Percentiles rank a stretch among this genome's conserved stretches.
These are phyloP conservation scores for Phasia obesa DNA, from an alignment of 2,888 invertebrate species.

Conservation along the genomic window DNA sequence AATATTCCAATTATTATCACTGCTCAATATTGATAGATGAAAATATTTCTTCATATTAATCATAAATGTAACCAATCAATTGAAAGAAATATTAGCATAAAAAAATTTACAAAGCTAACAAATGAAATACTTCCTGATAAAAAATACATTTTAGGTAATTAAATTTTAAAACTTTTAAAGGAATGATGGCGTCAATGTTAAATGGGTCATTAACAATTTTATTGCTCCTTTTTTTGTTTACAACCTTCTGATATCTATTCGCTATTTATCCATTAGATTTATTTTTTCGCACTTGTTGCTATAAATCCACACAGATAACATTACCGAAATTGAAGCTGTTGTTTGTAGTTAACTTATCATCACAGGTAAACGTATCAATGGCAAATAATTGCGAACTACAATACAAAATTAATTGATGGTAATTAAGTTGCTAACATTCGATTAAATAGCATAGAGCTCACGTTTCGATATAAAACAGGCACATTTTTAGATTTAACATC, in stretches of 20 bases:
- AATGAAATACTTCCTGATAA: neutral
- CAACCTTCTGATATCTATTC: neutral
- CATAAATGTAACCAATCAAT: neutral
- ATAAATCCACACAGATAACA: neutral
- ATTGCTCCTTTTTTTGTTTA: neutral
- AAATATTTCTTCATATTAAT: slow-evolving; percentile 27
- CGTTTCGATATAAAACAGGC: neutral
- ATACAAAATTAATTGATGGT: slow-evolving; percentile 36
- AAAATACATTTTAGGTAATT: neutral
- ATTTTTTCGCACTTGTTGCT: neutral
- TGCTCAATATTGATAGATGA: slow-evolving; percentile 27
- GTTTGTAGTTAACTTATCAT: slow-evolving; percentile 19
- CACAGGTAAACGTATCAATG: neutral
- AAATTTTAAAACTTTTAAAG: no score
- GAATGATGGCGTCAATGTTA: no score
- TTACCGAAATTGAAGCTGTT: neutral
- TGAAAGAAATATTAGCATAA: slow-evolving; percentile 28
- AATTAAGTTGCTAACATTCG: slow-evolving; percentile 53
- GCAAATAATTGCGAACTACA: neutral
- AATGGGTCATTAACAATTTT: no score
- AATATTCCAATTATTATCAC: slow-evolving; percentile 27
- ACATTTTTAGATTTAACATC: slow-evolving; percentile 28
- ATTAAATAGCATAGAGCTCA: neutral
- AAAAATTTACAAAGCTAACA: neutral
- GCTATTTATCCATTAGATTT: neutral